Evolutionary conservation across 2,797 vertebrate genomes (phyloP).

Genomic region (Discoglossus pictus): DNA sequence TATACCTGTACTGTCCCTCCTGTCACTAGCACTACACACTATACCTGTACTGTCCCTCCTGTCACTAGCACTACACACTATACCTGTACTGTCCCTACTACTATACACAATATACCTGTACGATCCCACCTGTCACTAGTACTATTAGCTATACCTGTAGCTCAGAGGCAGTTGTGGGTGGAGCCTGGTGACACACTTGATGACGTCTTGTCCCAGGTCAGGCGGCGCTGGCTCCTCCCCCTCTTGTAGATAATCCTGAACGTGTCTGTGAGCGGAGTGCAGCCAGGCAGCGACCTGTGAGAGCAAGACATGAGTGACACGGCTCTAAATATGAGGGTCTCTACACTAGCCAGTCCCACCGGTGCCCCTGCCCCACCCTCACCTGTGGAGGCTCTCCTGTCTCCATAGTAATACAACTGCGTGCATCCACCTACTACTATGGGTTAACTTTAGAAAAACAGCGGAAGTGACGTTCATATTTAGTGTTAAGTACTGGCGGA

Average conservation of each 20-base stretch:
- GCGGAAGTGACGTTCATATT: background rate
- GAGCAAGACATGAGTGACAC: background rate
- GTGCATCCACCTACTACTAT: background rate
- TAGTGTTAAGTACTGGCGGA: conserved; percentile 8
- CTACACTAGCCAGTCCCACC: too few species aligned
- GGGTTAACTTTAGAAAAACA: background rate
- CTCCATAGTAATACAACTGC: conserved; percentile 1
- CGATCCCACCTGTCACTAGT: too few species aligned
- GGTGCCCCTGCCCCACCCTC: too few species aligned
- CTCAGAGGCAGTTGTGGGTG: conserved; percentile 7
- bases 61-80: too few species aligned
- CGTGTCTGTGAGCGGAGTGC: conserved; percentile 3
- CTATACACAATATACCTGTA: too few species aligned
- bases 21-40: too few species aligned
- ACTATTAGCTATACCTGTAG: conserved; percentile 8
- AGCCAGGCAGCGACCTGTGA: conserved; percentile 9
- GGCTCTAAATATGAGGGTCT: too few species aligned
- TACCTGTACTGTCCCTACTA: too few species aligned
- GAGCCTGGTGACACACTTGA: background rate
- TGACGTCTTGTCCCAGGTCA: background rate
- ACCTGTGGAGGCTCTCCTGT: conserved; percentile 2
- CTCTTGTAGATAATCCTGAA: background rate
- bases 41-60: too few species aligned
- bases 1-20: too few species aligned
- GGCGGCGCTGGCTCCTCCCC: background rate